Conservation (phyloP, 2,797 vertebrate species). For the Sarcophilus harrisii region DNA sequence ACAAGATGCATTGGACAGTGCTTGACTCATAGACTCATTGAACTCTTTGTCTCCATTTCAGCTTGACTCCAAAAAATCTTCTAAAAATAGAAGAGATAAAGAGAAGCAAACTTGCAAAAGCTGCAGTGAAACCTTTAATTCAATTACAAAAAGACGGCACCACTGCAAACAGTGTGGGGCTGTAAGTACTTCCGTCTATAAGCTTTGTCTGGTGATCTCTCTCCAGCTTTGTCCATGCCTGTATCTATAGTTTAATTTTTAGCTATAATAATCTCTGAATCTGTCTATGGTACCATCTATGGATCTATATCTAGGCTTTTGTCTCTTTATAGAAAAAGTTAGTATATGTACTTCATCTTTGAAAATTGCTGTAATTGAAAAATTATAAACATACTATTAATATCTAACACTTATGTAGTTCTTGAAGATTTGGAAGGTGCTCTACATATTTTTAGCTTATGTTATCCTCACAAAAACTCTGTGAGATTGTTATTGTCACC, state of each 20-base stretch:
- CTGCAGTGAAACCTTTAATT: conserved; percentile 95
- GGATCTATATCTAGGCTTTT: background rate
- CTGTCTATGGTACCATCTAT: background rate
- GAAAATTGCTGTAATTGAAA: background rate
- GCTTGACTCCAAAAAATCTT: conserved; percentile 89
- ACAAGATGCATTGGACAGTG: background rate
- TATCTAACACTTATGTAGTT: background rate
- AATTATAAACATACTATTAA: background rate
- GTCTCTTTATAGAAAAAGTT: background rate
- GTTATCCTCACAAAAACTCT: background rate
- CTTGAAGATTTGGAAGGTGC: background rate
- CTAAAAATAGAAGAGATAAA: conserved; percentile 92
- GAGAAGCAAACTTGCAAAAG: conserved; percentile 96
- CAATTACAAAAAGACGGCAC: conserved; percentile 95
- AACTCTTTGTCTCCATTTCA: conserved; percentile 76
- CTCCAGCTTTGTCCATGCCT: background rate
- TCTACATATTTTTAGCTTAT: background rate
- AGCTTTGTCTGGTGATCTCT: background rate
- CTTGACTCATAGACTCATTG: background rate
- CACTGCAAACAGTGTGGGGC: conserved; percentile 95
- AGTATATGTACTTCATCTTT: background rate
- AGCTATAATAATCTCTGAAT: background rate
- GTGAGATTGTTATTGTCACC: background rate
- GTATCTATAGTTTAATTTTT: background rate
- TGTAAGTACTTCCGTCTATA: conserved; percentile 85